Evolutionary conservation across 2,797 vertebrate genomes (phyloP), one percentile per base, ranked within the genome.

Genomic region (Amniataba percoides): DNA sequence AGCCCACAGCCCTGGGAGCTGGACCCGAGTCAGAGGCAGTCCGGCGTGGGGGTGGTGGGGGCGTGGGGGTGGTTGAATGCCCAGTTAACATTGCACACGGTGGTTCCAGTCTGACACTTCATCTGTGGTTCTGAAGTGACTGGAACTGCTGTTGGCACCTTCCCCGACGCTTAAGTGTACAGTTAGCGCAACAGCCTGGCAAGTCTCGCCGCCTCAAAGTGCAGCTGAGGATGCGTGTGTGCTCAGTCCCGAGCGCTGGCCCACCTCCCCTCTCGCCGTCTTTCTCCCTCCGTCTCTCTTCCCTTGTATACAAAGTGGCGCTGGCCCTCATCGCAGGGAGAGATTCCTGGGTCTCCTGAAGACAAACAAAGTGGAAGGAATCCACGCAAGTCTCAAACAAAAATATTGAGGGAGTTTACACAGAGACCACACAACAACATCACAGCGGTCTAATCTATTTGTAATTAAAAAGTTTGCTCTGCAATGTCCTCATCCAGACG

Each of bases 341-440:
- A 87, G 85, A 91, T 90, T 93, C 87, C 82, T 82, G 80, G 84
- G 74, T 91, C 87, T 93, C 86, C 92, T 91, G 74, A 93, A 92
- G 83, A 87, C 88, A 91, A 94, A 95, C 94, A 94, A 93, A 93
- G 62, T 84, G 72, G 81, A 91, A 89, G 67, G 71, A 83, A 93
- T 93, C 88, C 89, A 90, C 84, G 74, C 87, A 91, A 88, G 81
- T 79, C 90, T 93, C 87, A 87, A 89, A 95, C 93, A 89, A 86
- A 95, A 94, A 94, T 90, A 82, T 92, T 69, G 52, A 84, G 80
- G 72, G 80, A 93, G 92, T 94, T 95, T 94, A 94, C 89, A 91
- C 77, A 92, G 89, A 92, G 95, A 95, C 95, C 95, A 95, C 95
- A 94, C 94, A 95, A 93, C 92, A 93, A 85, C 94, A 94, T 94